Percentiles rank a stretch among this genome's conserved stretches.
These are phyloP conservation scores for Herpailurus yagouaroundi DNA, from an alignment of 2,113 vertebrate genomes.

Conservation along the genomic window DNA sequence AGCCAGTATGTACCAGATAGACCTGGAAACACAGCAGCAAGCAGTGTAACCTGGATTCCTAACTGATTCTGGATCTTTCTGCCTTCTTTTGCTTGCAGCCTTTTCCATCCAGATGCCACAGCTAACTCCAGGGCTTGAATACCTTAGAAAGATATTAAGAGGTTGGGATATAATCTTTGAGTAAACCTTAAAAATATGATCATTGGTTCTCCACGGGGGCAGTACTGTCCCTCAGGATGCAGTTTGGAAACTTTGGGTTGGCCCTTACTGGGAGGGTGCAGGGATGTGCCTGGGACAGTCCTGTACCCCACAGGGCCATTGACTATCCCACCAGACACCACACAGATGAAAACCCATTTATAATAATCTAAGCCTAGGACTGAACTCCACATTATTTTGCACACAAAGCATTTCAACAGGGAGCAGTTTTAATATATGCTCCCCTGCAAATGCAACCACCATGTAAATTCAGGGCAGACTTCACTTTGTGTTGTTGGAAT, in stretches of 20 bases:
- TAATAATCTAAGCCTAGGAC: neutral
- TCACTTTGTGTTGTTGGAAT: neutral
- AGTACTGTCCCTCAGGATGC: neutral
- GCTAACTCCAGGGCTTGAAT: neutral
- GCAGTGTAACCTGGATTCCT: neutral
- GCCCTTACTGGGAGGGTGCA: neutral
- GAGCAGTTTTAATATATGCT: neutral
- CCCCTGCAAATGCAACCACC: neutral
- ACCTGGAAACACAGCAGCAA: neutral
- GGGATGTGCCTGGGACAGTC: neutral
- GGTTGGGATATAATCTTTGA: neutral
- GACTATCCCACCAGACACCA: neutral
- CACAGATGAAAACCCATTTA: neutral
- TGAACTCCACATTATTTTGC: neutral
- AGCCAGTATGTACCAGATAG: neutral
- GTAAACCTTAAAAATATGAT: neutral
- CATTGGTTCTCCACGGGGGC: accelerated
- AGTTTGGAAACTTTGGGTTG: neutral
- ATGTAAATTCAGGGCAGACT: neutral
- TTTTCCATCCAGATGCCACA: neutral
- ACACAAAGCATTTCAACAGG: neutral
- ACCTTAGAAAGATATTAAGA: neutral
- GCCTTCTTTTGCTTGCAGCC: neutral
- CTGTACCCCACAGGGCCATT: neutral
- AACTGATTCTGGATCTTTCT: neutral